Evolutionary conservation across 2,888 invertebrate genomes (phyloP).

Genomic region (Sinotaia quadrata): DNA sequence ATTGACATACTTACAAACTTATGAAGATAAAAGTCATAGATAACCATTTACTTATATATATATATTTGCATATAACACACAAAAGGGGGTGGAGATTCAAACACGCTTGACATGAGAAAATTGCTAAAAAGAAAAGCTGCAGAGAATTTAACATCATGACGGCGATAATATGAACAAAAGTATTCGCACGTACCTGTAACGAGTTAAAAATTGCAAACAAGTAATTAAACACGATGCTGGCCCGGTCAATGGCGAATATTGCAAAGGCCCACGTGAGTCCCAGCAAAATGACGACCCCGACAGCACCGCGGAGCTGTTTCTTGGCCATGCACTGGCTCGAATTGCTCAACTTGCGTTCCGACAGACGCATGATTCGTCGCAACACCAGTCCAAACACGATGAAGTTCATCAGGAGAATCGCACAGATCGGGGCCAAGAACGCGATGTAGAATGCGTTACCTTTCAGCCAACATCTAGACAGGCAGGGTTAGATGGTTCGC

Average conservation of each 20-base stretch:
- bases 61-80: no score
- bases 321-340: constrained; percentile 41
- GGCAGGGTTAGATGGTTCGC: no score
- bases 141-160: no score
- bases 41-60: no score
- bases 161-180: no score
- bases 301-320: constrained; percentile 56
- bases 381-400: constrained; percentile 72
- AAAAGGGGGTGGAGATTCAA: no score
- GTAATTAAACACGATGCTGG: constrained; percentile 60
- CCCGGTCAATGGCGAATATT: constrained; percentile 60
- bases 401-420: constrained; percentile 71
- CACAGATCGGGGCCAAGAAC: constrained; percentile 69
- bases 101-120: no score
- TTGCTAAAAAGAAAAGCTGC: no score
- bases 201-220: constrained; percentile 68
- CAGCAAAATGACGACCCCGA: constrained; percentile 60
- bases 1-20: no score
- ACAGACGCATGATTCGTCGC: constrained; percentile 46
- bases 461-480: constrained; percentile 67
- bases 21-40: no score
- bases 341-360: constrained; percentile 47
- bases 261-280: constrained; percentile 69
- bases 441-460: constrained; percentile 60
- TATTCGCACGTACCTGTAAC: constrained; percentile 33